Evolutionary conservation across 2,113 vertebrate species (phyloP).

Genomic region (Climacteris rufus): DNA sequence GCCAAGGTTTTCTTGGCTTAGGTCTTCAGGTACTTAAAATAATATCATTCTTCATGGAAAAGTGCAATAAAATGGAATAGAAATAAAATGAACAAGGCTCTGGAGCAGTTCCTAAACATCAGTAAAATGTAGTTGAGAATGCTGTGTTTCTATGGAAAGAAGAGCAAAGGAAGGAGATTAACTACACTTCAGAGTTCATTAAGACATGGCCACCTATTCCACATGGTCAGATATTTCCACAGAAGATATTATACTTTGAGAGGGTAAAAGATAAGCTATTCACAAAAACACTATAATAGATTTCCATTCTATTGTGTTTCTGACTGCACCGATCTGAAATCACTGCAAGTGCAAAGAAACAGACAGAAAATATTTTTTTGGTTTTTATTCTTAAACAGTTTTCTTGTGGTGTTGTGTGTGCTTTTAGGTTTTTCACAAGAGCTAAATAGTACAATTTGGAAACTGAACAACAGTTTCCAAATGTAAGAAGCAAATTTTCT

Average conservation of each 20-base stretch:
- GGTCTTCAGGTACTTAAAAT: conserved; percentile 7
- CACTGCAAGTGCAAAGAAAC: background rate
- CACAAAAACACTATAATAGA: background rate
- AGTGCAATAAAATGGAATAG: conserved; percentile 1
- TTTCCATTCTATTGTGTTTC: background rate
- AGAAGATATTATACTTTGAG: background rate
- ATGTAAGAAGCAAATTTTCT: background rate
- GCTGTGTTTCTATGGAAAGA: background rate
- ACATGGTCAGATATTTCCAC: background rate
- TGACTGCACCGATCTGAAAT: background rate
- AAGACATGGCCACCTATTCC: background rate
- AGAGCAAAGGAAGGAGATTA: background rate
- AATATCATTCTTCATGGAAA: conserved; percentile 14
- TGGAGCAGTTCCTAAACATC: background rate
- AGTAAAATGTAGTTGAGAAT: background rate
- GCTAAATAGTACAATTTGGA: background rate
- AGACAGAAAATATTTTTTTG: background rate
- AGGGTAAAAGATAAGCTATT: background rate
- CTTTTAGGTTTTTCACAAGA: background rate
- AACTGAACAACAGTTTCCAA: background rate
- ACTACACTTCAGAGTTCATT: background rate
- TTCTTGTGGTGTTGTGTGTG: background rate
- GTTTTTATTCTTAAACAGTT: background rate
- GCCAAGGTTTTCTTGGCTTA: conserved; percentile 7
- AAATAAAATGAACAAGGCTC: background rate